Conservation (phyloP, 2,113 vertebrate species). For the Edolisoma coerulescens region DNA sequence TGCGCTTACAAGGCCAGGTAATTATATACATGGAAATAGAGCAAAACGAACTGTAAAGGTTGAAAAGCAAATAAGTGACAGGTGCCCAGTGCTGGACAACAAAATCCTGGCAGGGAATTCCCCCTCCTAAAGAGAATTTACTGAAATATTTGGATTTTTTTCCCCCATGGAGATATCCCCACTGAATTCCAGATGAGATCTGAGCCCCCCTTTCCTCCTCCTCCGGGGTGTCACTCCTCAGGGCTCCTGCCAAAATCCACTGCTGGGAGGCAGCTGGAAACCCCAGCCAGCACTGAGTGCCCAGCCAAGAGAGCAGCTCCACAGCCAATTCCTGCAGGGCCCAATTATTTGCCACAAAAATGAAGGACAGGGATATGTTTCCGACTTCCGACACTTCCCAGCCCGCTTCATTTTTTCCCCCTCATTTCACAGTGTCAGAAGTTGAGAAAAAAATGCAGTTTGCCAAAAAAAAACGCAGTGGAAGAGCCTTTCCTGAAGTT, state of each 20-base stretch:
- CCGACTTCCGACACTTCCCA: constrained; percentile 18
- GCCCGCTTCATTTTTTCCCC: constrained; percentile 13
- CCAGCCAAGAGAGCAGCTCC: background rate
- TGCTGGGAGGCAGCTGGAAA: background rate
- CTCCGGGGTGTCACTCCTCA: constrained; percentile 15
- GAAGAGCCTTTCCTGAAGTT: background rate
- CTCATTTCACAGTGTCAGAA: background rate
- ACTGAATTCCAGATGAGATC: background rate
- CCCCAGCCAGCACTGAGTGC: background rate
- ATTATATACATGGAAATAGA: fast-evolving
- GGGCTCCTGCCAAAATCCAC: constrained; percentile 46
- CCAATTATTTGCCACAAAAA: constrained; percentile 61
- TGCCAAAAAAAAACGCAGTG: background rate
- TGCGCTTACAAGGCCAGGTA: fast-evolving
- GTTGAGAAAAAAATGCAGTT: background rate
- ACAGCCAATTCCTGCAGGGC: constrained; percentile 51
- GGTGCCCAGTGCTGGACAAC: background rate
- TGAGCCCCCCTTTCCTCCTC: background rate
- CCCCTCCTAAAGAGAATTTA: background rate
- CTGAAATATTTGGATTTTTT: background rate
- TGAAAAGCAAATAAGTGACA: background rate
- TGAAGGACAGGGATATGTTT: constrained; percentile 6
- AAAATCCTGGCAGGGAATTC: background rate
- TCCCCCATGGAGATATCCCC: background rate
- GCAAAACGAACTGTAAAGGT: background rate